phyloP scores from a whole-genome alignment of 2,888 invertebrate genomes.

The Latheticus oryzae region DNA sequence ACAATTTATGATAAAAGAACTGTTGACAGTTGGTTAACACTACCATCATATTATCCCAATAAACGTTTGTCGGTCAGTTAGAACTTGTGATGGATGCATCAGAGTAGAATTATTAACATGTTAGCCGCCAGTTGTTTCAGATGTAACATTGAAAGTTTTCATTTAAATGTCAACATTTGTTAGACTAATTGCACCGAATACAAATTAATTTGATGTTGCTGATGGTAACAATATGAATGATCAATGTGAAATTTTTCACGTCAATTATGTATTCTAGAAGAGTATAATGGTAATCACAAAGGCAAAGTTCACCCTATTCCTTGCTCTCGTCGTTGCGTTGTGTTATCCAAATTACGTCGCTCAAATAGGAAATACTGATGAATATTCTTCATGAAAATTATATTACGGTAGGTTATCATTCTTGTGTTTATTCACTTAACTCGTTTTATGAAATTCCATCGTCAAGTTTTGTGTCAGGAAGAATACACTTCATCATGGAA shows the following conservation, averaged over 20 bases:
- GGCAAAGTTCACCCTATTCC: slow-evolving; percentile 7
- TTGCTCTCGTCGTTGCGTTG: too few relatives aligned
- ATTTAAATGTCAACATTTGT: slow-evolving; percentile 1
- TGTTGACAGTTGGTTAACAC: too few relatives aligned
- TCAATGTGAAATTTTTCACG: too few relatives aligned
- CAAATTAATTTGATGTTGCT: slow-evolving; percentile 25
- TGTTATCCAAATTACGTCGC: slow-evolving; percentile 16
- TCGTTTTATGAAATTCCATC: slow-evolving; percentile 13
- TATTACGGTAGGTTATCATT: slow-evolving; percentile 20
- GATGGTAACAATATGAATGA: too few relatives aligned
- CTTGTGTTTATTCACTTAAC: slow-evolving; percentile 18
- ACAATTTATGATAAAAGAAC: too few relatives aligned
- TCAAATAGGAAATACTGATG: slow-evolving; percentile 12
- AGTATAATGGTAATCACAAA: slow-evolving; percentile 23
- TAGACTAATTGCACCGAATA: slow-evolving; percentile 3
- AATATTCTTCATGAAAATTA: slow-evolving; percentile 18
- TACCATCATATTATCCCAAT: too few relatives aligned
- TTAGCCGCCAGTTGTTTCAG: slow-evolving; percentile 11
- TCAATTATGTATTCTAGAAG: neutral
- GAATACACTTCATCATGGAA: slow-evolving; percentile 2
- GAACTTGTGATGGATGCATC: too few relatives aligned
- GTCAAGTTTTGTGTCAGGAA: neutral
- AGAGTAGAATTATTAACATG: too few relatives aligned
- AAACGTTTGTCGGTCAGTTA: too few relatives aligned
- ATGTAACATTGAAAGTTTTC: slow-evolving; percentile 12